phyloP scores from a whole-genome alignment of 1,140 invertebrate genomes.

The Galendromus occidentalis region DNA sequence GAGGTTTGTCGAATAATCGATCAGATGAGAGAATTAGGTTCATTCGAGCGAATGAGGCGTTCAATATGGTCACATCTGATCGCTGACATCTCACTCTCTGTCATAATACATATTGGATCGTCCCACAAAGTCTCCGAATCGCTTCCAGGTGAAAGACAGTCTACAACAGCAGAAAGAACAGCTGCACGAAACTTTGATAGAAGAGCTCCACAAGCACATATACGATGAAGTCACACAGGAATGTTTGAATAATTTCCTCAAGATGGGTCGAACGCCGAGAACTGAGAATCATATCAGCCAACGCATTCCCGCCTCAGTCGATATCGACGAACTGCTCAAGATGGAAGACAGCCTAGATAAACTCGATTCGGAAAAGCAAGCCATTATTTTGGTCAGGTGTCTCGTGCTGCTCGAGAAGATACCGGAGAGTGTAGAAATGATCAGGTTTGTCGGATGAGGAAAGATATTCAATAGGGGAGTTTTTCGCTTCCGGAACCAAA shows the following conservation, averaged over 20 bases:
- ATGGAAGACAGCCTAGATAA: slow-evolving; percentile 42
- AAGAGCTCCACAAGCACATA: slow-evolving; percentile 50
- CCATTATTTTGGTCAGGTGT: slow-evolving; percentile 63
- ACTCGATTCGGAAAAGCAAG: slow-evolving; percentile 43
- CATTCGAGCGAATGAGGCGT: too few species aligned
- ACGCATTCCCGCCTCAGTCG: neutral
- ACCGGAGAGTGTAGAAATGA: slow-evolving; percentile 58
- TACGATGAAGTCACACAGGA: slow-evolving; percentile 35
- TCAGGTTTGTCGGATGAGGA: neutral
- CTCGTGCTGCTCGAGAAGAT: slow-evolving; percentile 60
- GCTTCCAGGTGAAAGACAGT: slow-evolving; percentile 5
- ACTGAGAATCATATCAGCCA: neutral
- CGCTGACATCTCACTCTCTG: neutral
- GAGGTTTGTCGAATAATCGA: slow-evolving; percentile 44
- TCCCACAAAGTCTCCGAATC: slow-evolving; percentile 9
- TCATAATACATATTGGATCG: neutral
- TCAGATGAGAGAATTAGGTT: too few species aligned
- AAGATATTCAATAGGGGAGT: too few species aligned
- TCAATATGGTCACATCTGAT: too few species aligned
- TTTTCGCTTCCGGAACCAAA: too few species aligned
- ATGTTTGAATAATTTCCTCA: slow-evolving; percentile 35
- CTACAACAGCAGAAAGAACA: slow-evolving; percentile 28
- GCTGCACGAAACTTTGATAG: slow-evolving; percentile 44
- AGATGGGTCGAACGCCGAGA: slow-evolving; percentile 26
- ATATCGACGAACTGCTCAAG: neutral